Conservation (phyloP, 1,140 invertebrate genomes). For the Aphis craccivora region DNA sequence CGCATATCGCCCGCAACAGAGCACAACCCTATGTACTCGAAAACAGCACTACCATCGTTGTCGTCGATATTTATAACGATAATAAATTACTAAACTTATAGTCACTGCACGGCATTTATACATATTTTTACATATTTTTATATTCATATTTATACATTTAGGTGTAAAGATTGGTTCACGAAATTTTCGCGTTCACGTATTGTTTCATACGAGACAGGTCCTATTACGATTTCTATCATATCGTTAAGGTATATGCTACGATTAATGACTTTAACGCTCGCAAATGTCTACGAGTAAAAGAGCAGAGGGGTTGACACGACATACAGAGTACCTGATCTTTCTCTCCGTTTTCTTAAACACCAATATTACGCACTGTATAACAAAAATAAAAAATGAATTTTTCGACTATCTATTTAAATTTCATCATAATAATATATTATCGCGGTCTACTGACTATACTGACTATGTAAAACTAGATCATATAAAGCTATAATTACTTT, state of each 20-base stretch:
- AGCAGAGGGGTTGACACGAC: neutral
- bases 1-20: neutral
- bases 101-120: no score
- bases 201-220: no score
- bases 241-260: neutral
- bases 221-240: neutral
- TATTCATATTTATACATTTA: no score
- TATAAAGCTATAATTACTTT: neutral
- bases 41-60: neutral
- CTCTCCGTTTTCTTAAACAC: neutral
- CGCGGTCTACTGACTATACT: neutral
- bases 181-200: no score
- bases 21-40: neutral
- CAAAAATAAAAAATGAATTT: neutral
- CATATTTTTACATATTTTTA: no score
- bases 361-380: neutral
- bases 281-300: neutral
- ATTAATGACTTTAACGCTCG: conserved; percentile 24
- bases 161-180: no score
- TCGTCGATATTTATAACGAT: neutral
- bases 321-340: neutral
- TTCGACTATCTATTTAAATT: neutral
- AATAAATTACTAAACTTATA: neutral
- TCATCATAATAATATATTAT: neutral
- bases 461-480: neutral